Evolutionary conservation across 2,888 invertebrate species (phyloP), one percentile per base, ranked within the genome.

Genomic region (Cheilosia vernalis): DNA sequence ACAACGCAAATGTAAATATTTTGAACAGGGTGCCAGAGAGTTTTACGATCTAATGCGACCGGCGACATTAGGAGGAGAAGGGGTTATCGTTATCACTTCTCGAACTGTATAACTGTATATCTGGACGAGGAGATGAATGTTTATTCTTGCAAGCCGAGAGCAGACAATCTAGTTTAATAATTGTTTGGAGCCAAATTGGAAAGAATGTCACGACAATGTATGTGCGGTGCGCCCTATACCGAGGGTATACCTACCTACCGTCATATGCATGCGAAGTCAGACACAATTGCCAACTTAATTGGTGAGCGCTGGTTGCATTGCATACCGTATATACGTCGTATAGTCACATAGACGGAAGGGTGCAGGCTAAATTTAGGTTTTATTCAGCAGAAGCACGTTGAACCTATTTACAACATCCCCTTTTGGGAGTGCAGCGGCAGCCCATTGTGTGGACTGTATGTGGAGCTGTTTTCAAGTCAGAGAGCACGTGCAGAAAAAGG

Each of bases 1-100:
- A 67, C 47, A 56, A 56, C 10, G 40, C 30, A 58, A 80, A 33
- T 74, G 74, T 84, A 84, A 79, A 84, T 74, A 84, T 84, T 84
- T 80, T 80, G 69, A 74, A 13, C 13, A 30, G 58, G 55, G 79
- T 79, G 73, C 63, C 74, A 74, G 69, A 74, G 79, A 60, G 53
- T 74, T 73, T 78, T 66, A 79, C 63, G 84, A 80, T 69, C 60
- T 53, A 13, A 47, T 47, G 47, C 17, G 17, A 47, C 9, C 17
- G 19, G 17, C 7, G 9, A 19, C 17, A 37, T 47, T 9, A 53
- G 30, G 17, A 15, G 21, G 19, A 21, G 15, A 55, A 58, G 79
- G 69, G 69, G 69, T 70, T 69, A 69, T 69, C 77, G 33, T 70
- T 69, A 77, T 69, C 77, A 44, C 27, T 61, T 53, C 67, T 60